Base-by-base conservation (phyloP, 2,888 invertebrate genomes). In the Pediacus dermestoides region DNA sequence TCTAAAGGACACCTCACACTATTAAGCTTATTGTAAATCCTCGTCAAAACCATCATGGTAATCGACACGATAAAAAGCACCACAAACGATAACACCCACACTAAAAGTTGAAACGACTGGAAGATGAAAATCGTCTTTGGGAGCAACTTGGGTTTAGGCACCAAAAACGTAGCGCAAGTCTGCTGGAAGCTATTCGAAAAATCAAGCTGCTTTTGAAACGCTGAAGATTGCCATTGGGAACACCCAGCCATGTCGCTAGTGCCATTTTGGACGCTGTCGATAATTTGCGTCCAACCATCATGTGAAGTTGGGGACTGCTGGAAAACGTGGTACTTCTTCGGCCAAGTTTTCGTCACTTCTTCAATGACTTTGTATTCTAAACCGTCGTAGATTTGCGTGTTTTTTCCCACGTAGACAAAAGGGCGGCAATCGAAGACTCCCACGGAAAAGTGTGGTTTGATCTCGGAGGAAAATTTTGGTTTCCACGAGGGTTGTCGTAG, bases 121-220 rank as follows among this genome's bases (percentile, higher is more conserved):
- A 58, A 57, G 1, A 61, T 39, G 28, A 58, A 55, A 2, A 53
- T 50, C 11, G 30, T 30, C 9, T 47, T 36, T 3, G 58, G 56
- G n/a, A 58, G 30, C n/a, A 52, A 38, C 13, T 34, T 35, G 2
- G 63, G 58, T 46, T 58, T 61, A 8, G 55, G 61, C 2, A 57
- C 59, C 13, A 60, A 41, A 44, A 60, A 61, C 0, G 58, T 59
- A 3, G 48, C 34, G 40, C 58, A 60, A 9, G 42, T 34, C 44
- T 53, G 55, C 0, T 44, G 35, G 15, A 50, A 50, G 2, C 56
- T 50, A 16, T 51, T 46, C 2, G 52, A 50, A 12, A 44, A 38
- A 37, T 57, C 58, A 1, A 43, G 7, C 4, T 34, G 30, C n/a
- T 28, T 39, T 3, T 30, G 7, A 3, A 26, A 13, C 4, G 32